Conservation (phyloP, 2,888 invertebrate genomes). For the Epirrhoe alternata region DNA sequence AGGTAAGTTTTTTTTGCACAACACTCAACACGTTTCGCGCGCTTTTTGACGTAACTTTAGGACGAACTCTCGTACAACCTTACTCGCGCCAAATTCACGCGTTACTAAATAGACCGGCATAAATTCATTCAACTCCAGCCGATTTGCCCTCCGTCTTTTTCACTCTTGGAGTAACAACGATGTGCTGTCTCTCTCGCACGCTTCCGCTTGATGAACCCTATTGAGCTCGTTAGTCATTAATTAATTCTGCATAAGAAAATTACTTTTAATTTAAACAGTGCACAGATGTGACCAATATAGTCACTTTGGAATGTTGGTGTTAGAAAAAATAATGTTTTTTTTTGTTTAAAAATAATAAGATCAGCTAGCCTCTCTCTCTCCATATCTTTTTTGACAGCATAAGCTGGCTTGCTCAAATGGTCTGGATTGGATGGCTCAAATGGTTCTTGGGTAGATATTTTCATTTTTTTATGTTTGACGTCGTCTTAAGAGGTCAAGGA, state of each 20-base stretch:
- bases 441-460: too few species aligned
- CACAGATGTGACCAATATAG: slow-evolving; percentile 67
- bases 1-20: slow-evolving; percentile 33
- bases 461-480: too few species aligned
- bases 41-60: slow-evolving; percentile 55
- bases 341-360: too few species aligned
- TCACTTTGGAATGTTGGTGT: slow-evolving; percentile 25
- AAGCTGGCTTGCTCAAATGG: too few species aligned
- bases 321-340: neutral
- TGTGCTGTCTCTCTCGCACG: slow-evolving; percentile 59
- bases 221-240: slow-evolving; percentile 85
- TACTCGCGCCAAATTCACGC: slow-evolving; percentile 83
- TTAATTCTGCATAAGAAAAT: slow-evolving; percentile 85
- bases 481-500: too few species aligned
- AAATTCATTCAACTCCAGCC: slow-evolving; percentile 83
- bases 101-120: slow-evolving; percentile 83
- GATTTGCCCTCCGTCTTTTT: slow-evolving; percentile 59
- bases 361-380: too few species aligned
- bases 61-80: slow-evolving; percentile 60
- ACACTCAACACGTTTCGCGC: slow-evolving; percentile 63
- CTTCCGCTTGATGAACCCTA: slow-evolving; percentile 84
- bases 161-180: slow-evolving; percentile 41
- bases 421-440: too few species aligned
- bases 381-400: too few species aligned
- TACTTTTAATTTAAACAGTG: slow-evolving; percentile 83